These are phyloP conservation scores for Gambelia wislizenii DNA, from an alignment of 2,797 vertebrate species.

Conservation along the genomic window DNA sequence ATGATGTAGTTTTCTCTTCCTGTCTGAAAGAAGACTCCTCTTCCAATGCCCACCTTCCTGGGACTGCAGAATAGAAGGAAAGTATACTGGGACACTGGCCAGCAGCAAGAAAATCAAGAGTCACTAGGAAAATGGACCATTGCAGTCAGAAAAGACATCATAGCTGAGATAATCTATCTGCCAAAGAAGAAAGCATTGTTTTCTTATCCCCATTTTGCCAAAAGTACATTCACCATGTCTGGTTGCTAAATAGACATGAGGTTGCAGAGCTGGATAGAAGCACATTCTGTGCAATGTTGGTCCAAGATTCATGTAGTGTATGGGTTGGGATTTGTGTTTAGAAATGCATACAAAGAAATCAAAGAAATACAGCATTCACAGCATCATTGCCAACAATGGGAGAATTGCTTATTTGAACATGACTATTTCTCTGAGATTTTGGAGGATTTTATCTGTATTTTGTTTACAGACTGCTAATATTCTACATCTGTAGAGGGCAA, in stretches of 20 bases:
- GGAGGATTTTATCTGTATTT: constrained; percentile 10
- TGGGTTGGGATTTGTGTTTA: too few relatives aligned
- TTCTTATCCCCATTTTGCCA: background rate
- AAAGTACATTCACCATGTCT: background rate
- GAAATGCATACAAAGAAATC: too few relatives aligned
- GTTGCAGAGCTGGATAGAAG: too few relatives aligned
- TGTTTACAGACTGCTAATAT: constrained; percentile 18
- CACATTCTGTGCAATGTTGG: too few relatives aligned
- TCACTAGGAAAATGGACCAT: background rate
- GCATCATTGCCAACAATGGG: background rate
- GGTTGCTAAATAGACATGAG: background rate
- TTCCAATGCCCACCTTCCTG: background rate
- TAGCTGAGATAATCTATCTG: background rate
- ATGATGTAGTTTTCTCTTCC: background rate
- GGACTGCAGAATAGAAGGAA: background rate
- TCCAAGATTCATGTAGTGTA: too few relatives aligned
- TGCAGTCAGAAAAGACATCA: background rate
- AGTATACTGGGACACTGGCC: background rate
- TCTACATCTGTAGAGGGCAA: background rate
- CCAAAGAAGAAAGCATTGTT: background rate
- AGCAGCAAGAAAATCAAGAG: background rate
- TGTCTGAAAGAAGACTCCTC: background rate
- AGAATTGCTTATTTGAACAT: constrained; percentile 33
- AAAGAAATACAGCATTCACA: background rate
- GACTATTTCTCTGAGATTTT: constrained; percentile 5